Base-by-base conservation (phyloP, 2,113 vertebrate species). In the Chloebia gouldiae region DNA sequence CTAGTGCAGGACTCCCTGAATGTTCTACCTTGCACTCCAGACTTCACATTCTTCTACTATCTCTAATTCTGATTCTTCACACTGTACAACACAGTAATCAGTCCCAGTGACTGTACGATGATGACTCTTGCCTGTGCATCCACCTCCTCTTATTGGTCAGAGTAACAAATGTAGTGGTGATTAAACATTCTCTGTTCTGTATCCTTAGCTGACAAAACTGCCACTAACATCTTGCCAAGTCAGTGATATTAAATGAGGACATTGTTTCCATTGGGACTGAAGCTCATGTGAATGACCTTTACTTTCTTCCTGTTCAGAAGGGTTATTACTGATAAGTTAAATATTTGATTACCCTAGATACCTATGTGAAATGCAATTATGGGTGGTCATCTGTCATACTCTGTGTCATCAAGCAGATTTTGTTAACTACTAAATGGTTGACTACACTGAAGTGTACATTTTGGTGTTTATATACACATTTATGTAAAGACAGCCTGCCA, bases 311-410 rank as follows among this genome's bases (percentile, higher is more conserved):
- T 84, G 78, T 81, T 93, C 80, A 87, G 82, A 90, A 57, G 53
- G 53, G 50, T 96, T 91, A 88, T 95, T 95, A 85, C 69, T 66
- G 40, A 39, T 78, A 93, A 22, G 40, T 87, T 89, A 96, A 97
- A 95, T 92, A 96, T 81, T 88, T 95, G 64, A 97, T 97, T 95
- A 93, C 84, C 88, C 65, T 51, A 92, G 88, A 81, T 92, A 91
- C 40, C 71, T 45, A 59, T 28, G 64, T 71, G 80, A 82, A 96
- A 91, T 57, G 31, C 4, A 90, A n/a, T 82, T 87, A 53, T 31
- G 45, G 27, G 49, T 68, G 73, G 73, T 92, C 61, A 84, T 84
- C 85, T 86, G 45, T 72, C 88, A 93, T 56, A 81, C 7, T 66
- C 20, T 18, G 54, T 63, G 57, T 87, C 72, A 88, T 61, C 65